Evolutionary conservation across 2,888 invertebrate species (phyloP).

Genomic region (Leuctra nigra): DNA sequence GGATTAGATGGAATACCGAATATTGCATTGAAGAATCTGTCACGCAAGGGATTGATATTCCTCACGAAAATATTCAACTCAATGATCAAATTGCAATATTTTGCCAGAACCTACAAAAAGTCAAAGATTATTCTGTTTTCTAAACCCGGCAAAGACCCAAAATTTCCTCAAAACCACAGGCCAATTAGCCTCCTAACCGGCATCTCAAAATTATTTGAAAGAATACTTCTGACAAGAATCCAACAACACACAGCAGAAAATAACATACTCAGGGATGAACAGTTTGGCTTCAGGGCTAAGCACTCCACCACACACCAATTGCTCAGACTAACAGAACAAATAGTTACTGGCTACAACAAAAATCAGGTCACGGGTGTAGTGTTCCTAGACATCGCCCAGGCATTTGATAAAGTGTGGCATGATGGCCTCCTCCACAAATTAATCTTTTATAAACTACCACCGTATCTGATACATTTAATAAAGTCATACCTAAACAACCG

Average conservation of each 20-base stretch:
- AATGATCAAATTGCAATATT: neutral
- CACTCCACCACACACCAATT: constrained; percentile 11
- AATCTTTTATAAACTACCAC: constrained; percentile 11
- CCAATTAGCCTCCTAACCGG: constrained; percentile 32
- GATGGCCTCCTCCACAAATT: constrained; percentile 16
- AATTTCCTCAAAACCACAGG: constrained; percentile 28
- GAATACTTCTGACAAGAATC: constrained; percentile 28
- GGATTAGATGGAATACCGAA: constrained; percentile 10
- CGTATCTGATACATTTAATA: neutral
- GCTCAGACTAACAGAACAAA: neutral
- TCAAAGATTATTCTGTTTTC: constrained; percentile 30
- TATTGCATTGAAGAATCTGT: constrained; percentile 26
- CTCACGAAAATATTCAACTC: neutral
- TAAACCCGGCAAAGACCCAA: constrained; percentile 31
- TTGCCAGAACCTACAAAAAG: constrained; percentile 28
- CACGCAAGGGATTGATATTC: constrained; percentile 24
- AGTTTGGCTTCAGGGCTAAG: constrained; percentile 4
- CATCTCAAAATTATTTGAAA: constrained; percentile 32
- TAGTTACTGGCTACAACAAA: neutral
- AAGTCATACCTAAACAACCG: neutral
- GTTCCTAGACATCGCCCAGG: constrained; percentile 11
- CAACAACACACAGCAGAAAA: constrained; percentile 23
- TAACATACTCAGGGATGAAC: constrained; percentile 10
- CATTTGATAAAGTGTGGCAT: constrained; percentile 14
- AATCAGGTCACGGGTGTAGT: neutral